These are phyloP conservation scores for Phalera bucephala DNA, from an alignment of 2,888 invertebrate genomes.

Conservation along the genomic window DNA sequence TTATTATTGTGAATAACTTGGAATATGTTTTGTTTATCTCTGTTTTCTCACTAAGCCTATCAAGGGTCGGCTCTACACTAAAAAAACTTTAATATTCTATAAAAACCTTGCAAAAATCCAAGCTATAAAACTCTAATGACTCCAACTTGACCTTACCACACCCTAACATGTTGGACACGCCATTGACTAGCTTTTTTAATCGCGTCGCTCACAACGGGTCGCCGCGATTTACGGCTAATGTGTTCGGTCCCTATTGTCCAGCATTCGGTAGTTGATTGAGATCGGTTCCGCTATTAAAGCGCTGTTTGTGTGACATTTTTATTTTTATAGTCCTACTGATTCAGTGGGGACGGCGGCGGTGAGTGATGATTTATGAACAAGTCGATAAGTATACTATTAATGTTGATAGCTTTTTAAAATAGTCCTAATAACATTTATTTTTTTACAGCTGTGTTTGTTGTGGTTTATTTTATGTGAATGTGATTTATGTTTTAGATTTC, in stretches of 20 bases:
- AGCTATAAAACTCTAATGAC: too few relatives aligned
- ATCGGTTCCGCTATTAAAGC: conserved; percentile 58
- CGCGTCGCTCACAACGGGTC: conserved; percentile 57
- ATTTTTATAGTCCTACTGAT: conserved; percentile 24
- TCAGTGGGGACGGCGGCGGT: conserved; percentile 12
- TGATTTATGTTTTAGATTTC: not conserved
- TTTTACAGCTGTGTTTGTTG: conserved; percentile 1
- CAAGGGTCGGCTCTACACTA: too few relatives aligned
- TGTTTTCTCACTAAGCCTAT: too few relatives aligned
- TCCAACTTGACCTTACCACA: too few relatives aligned
- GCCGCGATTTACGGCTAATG: conserved; percentile 59
- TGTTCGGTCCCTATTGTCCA: conserved; percentile 49
- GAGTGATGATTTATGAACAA: conserved; percentile 28
- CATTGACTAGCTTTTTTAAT: conserved; percentile 48
- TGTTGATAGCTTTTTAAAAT: conserved; percentile 28
- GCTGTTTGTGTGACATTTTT: conserved; percentile 40
- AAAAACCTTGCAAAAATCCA: too few relatives aligned
- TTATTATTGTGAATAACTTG: too few relatives aligned
- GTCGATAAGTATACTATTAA: conserved; percentile 20
- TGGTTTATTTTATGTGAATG: not conserved
- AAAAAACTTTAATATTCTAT: too few relatives aligned
- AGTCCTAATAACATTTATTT: conserved; percentile 7
- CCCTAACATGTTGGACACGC: too few relatives aligned
- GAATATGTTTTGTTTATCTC: too few relatives aligned
- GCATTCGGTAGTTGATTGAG: conserved; percentile 51